A percentile compares a stretch with the other conserved stretches of the same genome.
Evolutionary conservation across 64 coral and sea anemone genomes (phyloP).

Genomic region (Trachythela sp.): DNA sequence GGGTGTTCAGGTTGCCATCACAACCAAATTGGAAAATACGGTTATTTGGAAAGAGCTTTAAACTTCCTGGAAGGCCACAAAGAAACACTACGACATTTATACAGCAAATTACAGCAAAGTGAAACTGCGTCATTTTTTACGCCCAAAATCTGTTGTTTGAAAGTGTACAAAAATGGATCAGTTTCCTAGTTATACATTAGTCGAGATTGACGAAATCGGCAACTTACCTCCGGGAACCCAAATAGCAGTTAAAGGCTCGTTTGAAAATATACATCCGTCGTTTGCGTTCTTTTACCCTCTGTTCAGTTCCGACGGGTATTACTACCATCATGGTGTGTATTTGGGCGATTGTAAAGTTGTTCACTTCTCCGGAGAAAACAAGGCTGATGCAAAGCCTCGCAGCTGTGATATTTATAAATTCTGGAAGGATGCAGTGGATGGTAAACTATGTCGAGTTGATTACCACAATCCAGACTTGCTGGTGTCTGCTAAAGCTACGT

Average conservation of each 20-base stretch:
- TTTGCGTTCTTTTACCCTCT: background rate
- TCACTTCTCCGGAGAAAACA: conserved; percentile 6
- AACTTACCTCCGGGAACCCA: conserved; percentile 9
- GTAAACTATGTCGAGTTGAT: conserved; percentile 25
- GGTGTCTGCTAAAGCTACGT: background rate
- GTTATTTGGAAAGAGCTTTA: too few species aligned
- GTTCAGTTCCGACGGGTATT: background rate
- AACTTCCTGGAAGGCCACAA: too few species aligned
- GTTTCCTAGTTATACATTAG: too few species aligned
- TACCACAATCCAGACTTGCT: background rate
- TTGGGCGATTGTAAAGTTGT: background rate
- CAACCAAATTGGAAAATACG: too few species aligned
- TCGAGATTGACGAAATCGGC: background rate
- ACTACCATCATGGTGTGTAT: conserved; percentile 34
- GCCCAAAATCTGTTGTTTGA: too few species aligned
- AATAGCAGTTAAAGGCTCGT: conserved; percentile 31
- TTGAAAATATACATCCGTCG: background rate
- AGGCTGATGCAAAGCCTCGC: conserved; percentile 9
- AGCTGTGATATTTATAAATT: conserved; percentile 25
- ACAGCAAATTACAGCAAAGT: too few species aligned
- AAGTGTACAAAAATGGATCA: too few species aligned
- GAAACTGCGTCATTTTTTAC: too few species aligned
- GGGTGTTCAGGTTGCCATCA: too few species aligned
- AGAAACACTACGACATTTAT: too few species aligned
- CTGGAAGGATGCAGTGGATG: background rate